Conservation (phyloP, 2,797 vertebrate genomes). For the Psittacula derbiana region DNA sequence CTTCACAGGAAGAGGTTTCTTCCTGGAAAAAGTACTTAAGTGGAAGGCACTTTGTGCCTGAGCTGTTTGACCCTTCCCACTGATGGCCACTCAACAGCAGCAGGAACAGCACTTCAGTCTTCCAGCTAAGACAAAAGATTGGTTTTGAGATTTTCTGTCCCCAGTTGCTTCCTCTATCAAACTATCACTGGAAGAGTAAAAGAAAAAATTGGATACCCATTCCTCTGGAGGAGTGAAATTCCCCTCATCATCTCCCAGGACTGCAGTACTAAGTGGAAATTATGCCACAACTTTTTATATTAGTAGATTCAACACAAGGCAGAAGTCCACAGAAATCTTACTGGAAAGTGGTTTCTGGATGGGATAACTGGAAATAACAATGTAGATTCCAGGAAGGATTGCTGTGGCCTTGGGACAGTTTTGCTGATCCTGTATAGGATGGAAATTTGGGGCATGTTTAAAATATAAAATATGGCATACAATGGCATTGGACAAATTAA, state of each 20-base stretch:
- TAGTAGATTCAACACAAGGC: neutral
- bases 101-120: neutral
- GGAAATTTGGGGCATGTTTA: neutral
- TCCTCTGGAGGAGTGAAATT: neutral
- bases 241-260: neutral
- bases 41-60: neutral
- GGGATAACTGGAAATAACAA: neutral
- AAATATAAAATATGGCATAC: neutral
- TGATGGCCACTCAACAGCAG: neutral
- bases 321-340: neutral
- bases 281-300: neutral
- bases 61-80: neutral
- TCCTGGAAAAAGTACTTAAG: slow-evolving; percentile 2
- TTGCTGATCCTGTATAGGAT: neutral
- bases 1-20: slow-evolving; percentile 2
- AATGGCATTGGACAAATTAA: neutral
- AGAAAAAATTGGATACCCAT: neutral
- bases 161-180: neutral
- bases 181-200: neutral
- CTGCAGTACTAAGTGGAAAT: neutral
- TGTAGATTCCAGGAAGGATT: neutral
- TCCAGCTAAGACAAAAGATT: neutral
- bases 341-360: neutral
- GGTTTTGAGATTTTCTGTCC: neutral
- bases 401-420: neutral